Evolutionary conservation across 2,113 vertebrate species (phyloP).

Genomic region (Agelaius phoeniceus): DNA sequence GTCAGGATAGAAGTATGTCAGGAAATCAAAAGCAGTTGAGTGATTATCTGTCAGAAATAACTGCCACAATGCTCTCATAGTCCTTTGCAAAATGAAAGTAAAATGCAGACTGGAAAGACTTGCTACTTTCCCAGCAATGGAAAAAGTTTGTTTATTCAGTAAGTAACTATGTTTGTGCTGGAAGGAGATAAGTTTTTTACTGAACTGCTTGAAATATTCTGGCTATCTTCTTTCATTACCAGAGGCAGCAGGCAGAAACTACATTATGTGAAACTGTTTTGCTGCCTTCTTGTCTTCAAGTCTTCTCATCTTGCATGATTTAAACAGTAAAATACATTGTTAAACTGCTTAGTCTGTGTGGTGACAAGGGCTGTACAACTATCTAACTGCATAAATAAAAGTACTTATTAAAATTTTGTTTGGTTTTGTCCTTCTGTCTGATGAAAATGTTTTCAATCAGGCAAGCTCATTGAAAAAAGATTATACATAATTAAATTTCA

Average conservation of each 20-base stretch:
- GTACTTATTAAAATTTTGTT: neutral
- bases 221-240: neutral
- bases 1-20: neutral
- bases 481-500: neutral
- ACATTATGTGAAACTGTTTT: neutral
- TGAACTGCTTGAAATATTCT: neutral
- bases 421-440: neutral
- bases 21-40: neutral
- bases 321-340: neutral
- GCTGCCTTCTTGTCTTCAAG: neutral
- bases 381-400: neutral
- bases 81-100: neutral
- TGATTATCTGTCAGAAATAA: neutral
- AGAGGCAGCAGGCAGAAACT: neutral
- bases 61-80: neutral
- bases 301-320: neutral
- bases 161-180: neutral
- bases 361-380: neutral
- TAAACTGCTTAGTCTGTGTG: neutral
- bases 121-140: neutral
- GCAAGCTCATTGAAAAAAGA: neutral
- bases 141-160: neutral
- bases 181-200: neutral
- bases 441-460: neutral
- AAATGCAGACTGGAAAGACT: neutral